Conservation (phyloP, 2,888 invertebrate genomes). For the Cistogaster globosa region DNA sequence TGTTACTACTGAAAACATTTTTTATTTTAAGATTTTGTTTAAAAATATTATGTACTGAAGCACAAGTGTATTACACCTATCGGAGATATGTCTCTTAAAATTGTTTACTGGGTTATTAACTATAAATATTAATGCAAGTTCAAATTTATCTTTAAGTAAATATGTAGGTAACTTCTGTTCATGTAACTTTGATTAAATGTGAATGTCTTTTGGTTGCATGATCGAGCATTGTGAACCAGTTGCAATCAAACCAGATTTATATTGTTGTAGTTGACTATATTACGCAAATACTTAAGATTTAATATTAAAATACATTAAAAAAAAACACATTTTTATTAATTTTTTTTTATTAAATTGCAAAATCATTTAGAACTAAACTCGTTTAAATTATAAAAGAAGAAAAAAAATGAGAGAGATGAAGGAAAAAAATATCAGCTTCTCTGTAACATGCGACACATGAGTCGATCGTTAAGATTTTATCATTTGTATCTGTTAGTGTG, state of each 20-base stretch:
- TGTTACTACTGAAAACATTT: no score
- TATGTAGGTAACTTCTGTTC: background rate
- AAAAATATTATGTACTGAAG: no score
- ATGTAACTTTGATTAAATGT: slow-evolving; percentile 34
- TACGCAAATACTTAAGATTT: slow-evolving; percentile 52
- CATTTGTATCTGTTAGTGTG: background rate
- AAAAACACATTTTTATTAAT: background rate
- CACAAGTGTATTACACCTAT: no score
- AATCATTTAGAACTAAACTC: slow-evolving; percentile 49
- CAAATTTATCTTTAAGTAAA: background rate
- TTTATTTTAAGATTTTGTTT: no score
- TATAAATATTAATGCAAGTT: background rate
- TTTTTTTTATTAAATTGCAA: slow-evolving; percentile 29
- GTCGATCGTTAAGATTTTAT: background rate
- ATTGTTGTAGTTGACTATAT: slow-evolving; percentile 31
- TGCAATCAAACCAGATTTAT: slow-evolving; percentile 61
- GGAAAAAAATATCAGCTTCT: slow-evolving; percentile 33
- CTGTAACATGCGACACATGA: slow-evolving; percentile 7
- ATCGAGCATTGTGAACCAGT: slow-evolving; percentile 65
- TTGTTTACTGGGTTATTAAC: slow-evolving; percentile 1
- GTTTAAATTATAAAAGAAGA: slow-evolving; percentile 14
- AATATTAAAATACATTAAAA: slow-evolving; percentile 25
- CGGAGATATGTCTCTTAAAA: background rate
- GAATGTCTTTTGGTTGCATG: slow-evolving; percentile 58
- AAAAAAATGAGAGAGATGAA: background rate